Percentiles rank a stretch among this genome's conserved stretches.
Conservation (phyloP, 2,888 invertebrate species). For the Thymelicus lineola region DNA sequence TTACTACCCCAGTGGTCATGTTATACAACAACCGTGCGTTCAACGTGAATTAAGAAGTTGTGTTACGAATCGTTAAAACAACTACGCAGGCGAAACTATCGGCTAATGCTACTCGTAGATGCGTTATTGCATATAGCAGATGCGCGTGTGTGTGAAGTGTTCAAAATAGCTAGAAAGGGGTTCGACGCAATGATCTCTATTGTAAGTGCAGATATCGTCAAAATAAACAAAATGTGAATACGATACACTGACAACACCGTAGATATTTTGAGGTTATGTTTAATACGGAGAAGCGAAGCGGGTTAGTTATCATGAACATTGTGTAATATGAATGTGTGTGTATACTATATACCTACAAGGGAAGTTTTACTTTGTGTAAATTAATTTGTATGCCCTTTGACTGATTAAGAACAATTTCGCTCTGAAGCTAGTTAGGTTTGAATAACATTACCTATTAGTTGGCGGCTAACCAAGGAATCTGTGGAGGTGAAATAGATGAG, state of each 20-base stretch:
- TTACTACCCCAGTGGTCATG: constrained; percentile 65
- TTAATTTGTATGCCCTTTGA: constrained; percentile 27
- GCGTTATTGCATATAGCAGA: constrained; percentile 73
- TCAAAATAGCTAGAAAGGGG: constrained; percentile 78
- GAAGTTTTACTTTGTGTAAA: constrained; percentile 28
- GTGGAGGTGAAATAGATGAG: constrained; percentile 37
- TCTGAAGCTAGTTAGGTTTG: constrained; percentile 31
- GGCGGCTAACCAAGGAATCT: constrained; percentile 41
- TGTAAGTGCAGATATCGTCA: constrained; percentile 65
- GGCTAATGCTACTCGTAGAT: constrained; percentile 59
- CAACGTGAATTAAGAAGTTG: constrained; percentile 64
- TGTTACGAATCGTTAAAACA: constrained; percentile 58
- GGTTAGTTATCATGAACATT: constrained; percentile 31
- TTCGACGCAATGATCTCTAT: constrained; percentile 73
- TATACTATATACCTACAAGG: constrained; percentile 8
- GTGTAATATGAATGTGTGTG: constrained; percentile 31
- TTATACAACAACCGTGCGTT: constrained; percentile 64
- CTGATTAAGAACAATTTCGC: constrained; percentile 24
- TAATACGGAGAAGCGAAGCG: constrained; percentile 40
- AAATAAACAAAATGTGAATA: constrained; percentile 46
- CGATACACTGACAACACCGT: constrained; percentile 39
- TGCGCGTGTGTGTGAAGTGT: constrained; percentile 73
- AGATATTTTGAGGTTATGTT: constrained; percentile 80
- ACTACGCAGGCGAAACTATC: constrained; percentile 65
- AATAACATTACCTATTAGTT: constrained; percentile 36